Evolutionary conservation across 2,888 invertebrate genomes (phyloP).

Genomic region (Ichneumoninae sp.): DNA sequence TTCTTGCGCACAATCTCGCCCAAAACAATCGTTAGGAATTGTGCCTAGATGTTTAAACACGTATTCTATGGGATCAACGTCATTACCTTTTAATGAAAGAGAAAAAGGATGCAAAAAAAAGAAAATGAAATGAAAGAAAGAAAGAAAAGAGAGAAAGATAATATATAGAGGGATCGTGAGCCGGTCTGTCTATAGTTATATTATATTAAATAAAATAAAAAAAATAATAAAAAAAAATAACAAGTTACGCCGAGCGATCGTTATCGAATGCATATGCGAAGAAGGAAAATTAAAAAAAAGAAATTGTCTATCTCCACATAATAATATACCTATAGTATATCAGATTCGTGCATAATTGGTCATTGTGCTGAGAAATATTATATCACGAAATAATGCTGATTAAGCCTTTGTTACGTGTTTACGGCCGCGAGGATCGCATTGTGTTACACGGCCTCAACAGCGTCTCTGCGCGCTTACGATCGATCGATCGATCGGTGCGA

Average conservation of each 20-base stretch:
- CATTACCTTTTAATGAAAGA: constrained; percentile 75
- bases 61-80: constrained; percentile 83
- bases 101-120: constrained; percentile 56
- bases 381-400: constrained; percentile 38
- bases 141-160: constrained; percentile 48
- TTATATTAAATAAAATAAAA: constrained; percentile 63
- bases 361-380: constrained; percentile 48
- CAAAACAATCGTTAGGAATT: constrained; percentile 82
- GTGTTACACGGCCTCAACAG: constrained; percentile 22
- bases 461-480: not conserved
- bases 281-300: constrained; percentile 3
- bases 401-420: constrained; percentile 51
- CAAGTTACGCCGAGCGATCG: constrained; percentile 35
- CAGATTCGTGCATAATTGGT: constrained; percentile 45
- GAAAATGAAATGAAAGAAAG: constrained; percentile 56
- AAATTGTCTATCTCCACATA: constrained; percentile 52
- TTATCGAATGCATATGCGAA: constrained; percentile 24
- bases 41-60: constrained; percentile 81
- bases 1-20: constrained; percentile 79
- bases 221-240: constrained; percentile 15
- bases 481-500: constrained; percentile 28
- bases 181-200: constrained; percentile 64
- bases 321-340: constrained; percentile 46
- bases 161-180: constrained; percentile 61
- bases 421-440: constrained; percentile 26